These are phyloP conservation scores for Rhynchopsitta pachyrhyncha DNA, from an alignment of 2,113 vertebrate genomes.

Conservation along the genomic window DNA sequence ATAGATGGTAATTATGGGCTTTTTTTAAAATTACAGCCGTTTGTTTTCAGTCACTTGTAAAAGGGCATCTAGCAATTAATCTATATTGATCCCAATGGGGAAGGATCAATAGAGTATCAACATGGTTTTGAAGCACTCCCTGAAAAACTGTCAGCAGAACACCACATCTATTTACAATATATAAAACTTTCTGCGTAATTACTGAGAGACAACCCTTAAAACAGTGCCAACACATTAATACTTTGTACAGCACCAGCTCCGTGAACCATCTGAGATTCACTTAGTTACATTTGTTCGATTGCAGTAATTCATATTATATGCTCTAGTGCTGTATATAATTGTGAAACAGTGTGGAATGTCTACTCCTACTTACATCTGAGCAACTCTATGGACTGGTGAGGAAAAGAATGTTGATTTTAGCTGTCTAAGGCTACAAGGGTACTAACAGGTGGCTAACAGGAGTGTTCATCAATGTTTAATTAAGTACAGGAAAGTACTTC, in stretches of 20 bases:
- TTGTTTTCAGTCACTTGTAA: neutral
- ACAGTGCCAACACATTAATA: neutral
- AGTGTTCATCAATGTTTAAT: rapidly evolving
- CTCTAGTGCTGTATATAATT: neutral
- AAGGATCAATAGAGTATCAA: neutral
- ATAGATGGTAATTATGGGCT: neutral
- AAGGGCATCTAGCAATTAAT: neutral
- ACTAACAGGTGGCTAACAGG: neutral
- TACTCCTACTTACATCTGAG: neutral
- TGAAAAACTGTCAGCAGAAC: neutral
- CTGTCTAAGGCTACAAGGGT: neutral
- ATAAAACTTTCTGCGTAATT: neutral
- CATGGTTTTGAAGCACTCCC: neutral
- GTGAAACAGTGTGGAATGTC: neutral
- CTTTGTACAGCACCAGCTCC: neutral
- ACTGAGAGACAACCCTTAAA: neutral
- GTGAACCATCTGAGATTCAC: neutral
- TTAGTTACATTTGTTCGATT: neutral
- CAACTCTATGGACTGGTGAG: neutral
- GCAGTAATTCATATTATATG: neutral
- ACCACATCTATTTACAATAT: neutral
- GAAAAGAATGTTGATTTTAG: neutral
- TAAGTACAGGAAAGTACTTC: neutral
- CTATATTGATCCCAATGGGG: rapidly evolving
- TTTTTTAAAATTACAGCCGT: neutral